Percentiles rank a stretch among this genome's conserved stretches.
These are phyloP conservation scores for Nerophis ophidion DNA, from an alignment of 2,113 vertebrate genomes.

Conservation along the genomic window DNA sequence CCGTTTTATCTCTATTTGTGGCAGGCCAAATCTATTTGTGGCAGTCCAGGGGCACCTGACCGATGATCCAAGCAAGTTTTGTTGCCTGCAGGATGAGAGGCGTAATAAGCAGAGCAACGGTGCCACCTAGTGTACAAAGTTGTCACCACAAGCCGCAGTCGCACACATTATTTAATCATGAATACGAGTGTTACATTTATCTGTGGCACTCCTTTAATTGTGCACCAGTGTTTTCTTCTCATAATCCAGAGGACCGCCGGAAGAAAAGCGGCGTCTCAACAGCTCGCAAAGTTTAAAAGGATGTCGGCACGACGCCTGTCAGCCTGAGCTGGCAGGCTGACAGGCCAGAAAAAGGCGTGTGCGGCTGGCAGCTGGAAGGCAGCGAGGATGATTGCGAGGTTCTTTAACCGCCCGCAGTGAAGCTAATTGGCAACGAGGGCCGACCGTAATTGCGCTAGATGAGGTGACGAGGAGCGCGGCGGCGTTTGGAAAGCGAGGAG, in stretches of 20 bases:
- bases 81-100: no score
- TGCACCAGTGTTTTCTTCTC: no score
- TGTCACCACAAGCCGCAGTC: no score
- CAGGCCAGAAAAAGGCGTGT: slow-evolving; percentile 38
- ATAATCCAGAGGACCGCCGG: background rate
- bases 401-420: slow-evolving; percentile 59
- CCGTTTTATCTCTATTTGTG: no score
- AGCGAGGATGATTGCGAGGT: slow-evolving; percentile 51
- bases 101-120: no score
- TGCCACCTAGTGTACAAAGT: no score
- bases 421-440: slow-evolving; percentile 65
- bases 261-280: background rate
- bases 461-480: slow-evolving; percentile 45
- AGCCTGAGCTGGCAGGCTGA: slow-evolving; percentile 32
- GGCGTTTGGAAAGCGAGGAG: slow-evolving; percentile 16
- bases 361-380: slow-evolving; percentile 42
- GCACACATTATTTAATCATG: no score
- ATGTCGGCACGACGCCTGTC: slow-evolving; percentile 24
- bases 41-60: no score
- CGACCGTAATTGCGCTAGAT: slow-evolving; percentile 64
- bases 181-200: no score
- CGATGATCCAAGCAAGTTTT: no score
- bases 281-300: slow-evolving; percentile 4
- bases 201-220: no score
- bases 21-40: no score